Conservation (phyloP, 1,140 invertebrate species). For the Pogonomyrmex barbatus region DNA sequence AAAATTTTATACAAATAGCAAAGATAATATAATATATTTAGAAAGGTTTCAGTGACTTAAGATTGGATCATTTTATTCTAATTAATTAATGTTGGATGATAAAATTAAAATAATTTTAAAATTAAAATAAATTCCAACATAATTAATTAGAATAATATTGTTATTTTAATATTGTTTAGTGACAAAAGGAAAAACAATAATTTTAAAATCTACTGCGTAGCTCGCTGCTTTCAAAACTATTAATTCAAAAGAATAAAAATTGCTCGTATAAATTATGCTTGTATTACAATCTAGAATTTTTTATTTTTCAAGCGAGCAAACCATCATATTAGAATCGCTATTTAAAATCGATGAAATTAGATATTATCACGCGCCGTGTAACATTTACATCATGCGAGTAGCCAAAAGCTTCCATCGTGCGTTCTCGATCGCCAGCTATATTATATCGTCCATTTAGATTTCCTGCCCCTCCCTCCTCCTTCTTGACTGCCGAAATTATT, state of each 20-base stretch:
- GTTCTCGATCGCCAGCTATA: conserved; percentile 8
- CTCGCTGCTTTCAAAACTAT: background rate
- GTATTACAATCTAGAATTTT: background rate
- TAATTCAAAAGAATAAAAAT: background rate
- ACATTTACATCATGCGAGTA: background rate
- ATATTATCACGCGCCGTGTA: background rate
- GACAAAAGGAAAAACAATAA: background rate
- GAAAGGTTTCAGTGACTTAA: background rate
- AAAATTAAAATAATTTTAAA: background rate
- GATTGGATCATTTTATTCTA: background rate
- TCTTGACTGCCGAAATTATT: conserved; percentile 44
- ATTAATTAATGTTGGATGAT: background rate
- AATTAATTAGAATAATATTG: background rate
- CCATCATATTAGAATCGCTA: background rate
- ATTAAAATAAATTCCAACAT: background rate
- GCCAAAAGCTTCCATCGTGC: conserved; percentile 18
- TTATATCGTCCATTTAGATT: conserved; percentile 27
- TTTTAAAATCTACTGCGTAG: background rate
- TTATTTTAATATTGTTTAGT: too few species aligned
- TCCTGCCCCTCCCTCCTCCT: background rate
- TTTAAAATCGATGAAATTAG: conserved; percentile 11
- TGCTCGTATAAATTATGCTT: too few species aligned
- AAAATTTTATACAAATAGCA: background rate
- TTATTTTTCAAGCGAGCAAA: background rate
- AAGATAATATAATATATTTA: background rate